Base-by-base conservation (phyloP, 2,797 vertebrate species). In the Austrolebias charrua region DNA sequence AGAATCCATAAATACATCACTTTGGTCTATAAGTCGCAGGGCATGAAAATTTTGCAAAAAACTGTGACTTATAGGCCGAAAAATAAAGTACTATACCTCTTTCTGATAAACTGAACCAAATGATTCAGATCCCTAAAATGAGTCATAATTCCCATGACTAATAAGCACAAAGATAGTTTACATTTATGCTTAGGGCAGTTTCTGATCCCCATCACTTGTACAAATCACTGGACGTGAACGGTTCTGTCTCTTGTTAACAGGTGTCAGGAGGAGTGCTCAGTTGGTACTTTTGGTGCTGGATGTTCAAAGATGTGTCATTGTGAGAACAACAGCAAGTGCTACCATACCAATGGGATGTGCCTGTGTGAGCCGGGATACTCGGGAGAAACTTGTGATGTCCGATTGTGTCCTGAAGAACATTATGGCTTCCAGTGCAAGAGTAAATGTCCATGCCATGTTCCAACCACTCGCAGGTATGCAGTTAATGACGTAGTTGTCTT, bases 201-300 rank as follows among this genome's bases (percentile, higher is more conserved):
- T 11, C 10, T 38, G 35, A 38, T 38, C 10, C 9, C 35, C 10
- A 10, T 10, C 6, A 38, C 35, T 38, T 38, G 35, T 38, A 38
- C 8, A 38, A 38, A 38, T 38, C 35, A 11, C 10, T 38, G 9
- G 8, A 38, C 35, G 2, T 11, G 2, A 16, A 11, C 10, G 10
- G 16, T 8, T 11, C 13, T 56, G 14, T 31, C 4, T 18, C 3
- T 4, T 46, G 24, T 68, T 7, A 48, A 31, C 78, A 99, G 97
- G 63, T 99, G 97, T 78, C 97, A 99, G 83, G 96, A 98, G 0
- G 91, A 98, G 79, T 99, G 97, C 69, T 92, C 95, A 0, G 91
- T 98, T 33, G 96, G 97, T 4, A 91, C 84, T 19, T 98, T 93
- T 0, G 97, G 96, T 4, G 66, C 89, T 15, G 88, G 43, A 31